Percentiles rank a stretch among this genome's conserved stretches.
Conservation (phyloP, 92 coral and sea anemone species). For the Phenganax marumi region DNA sequence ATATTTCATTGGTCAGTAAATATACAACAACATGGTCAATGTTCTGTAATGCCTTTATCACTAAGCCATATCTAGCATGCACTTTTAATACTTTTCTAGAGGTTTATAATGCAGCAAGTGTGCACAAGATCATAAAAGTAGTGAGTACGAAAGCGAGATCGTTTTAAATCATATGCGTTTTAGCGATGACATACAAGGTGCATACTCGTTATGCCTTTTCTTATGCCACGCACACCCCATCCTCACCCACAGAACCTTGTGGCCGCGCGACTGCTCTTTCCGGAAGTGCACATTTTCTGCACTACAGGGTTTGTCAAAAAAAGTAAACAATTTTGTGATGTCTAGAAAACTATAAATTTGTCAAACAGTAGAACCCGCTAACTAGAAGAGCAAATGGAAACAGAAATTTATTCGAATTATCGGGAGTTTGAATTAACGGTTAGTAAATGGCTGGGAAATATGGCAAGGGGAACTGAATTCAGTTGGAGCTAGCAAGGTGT, state of each 20-base stretch:
- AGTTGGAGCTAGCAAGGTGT: too few relatives aligned
- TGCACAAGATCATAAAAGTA: not conserved
- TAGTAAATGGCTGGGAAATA: too few relatives aligned
- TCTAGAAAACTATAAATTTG: constrained; percentile 12
- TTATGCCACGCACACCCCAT: constrained; percentile 11
- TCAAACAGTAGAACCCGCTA: not conserved
- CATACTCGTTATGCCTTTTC: constrained; percentile 17
- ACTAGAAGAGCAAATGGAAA: too few relatives aligned
- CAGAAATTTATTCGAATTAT: too few relatives aligned
- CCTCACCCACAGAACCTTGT: constrained; percentile 9
- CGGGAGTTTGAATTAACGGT: too few relatives aligned
- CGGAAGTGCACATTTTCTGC: constrained; percentile 17
- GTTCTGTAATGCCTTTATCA: constrained; percentile 6
- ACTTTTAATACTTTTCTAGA: constrained; percentile 21
- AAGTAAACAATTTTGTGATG: constrained; percentile 6
- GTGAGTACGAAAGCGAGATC: constrained; percentile 9
- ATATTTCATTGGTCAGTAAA: constrained; percentile 52
- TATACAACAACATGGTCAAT: constrained; percentile 9
- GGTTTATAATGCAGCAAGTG: constrained; percentile 21
- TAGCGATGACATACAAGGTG: constrained; percentile 20
- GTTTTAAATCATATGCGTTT: constrained; percentile 6
- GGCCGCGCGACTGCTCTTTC: constrained; percentile 13
- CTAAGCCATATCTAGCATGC: constrained; percentile 8
- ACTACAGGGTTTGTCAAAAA: constrained; percentile 8
- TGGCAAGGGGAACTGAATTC: too few relatives aligned